Conservation (phyloP, 2,797 vertebrate species). For the Taeniopygia guttata region DNA sequence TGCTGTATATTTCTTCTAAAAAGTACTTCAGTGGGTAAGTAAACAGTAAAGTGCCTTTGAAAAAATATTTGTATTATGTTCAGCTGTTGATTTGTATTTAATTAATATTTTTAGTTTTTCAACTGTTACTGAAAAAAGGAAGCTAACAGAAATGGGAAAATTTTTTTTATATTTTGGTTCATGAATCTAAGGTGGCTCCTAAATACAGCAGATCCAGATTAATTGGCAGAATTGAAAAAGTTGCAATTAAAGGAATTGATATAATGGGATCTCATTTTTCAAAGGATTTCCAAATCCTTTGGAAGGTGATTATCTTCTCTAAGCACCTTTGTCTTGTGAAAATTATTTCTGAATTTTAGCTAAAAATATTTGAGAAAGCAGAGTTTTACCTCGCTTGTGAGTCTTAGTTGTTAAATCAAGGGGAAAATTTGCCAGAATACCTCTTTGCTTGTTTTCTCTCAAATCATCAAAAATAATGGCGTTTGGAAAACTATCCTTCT, state of each 20-base stretch:
- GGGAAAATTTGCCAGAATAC: not conserved
- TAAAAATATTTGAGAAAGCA: not conserved
- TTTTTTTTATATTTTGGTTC: not conserved
- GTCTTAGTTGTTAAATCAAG: not conserved
- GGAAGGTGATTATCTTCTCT: not conserved
- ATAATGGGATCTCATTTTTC: not conserved
- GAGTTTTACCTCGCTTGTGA: not conserved
- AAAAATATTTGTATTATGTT: not conserved
- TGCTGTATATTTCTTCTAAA: not conserved
- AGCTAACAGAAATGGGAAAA: not conserved
- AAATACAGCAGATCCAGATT: not conserved
- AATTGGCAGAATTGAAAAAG: not conserved
- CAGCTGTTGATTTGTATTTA: not conserved
- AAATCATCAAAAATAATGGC: not conserved
- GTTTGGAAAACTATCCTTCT: not conserved
- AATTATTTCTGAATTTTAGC: not conserved
- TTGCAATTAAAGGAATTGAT: not conserved
- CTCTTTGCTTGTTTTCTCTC: not conserved
- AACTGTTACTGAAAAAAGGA: not conserved
- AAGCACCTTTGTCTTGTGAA: not conserved
- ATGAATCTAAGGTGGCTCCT: not conserved
- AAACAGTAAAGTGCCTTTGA: not conserved
- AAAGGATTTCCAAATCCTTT: not conserved
- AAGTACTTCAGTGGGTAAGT: constrained; percentile 38
- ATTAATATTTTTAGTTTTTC: not conserved